phyloP scores from a whole-genome alignment of 2,888 invertebrate species.

The Dicycla oo region DNA sequence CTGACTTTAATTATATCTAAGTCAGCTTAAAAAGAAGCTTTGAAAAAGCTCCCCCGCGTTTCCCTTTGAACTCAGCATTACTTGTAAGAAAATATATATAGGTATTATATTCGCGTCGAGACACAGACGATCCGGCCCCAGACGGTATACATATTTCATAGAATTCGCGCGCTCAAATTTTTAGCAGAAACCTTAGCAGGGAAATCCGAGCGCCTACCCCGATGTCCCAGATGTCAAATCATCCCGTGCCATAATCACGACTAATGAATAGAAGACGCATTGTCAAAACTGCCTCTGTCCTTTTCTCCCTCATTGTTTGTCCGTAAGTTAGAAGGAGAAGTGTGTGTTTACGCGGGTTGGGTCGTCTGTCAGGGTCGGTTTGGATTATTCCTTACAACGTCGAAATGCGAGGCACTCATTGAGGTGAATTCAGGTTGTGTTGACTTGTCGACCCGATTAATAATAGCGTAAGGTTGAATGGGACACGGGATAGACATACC shows the following conservation, averaged over 20 bases:
- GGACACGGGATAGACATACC: conserved; percentile 44
- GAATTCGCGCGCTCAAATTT: conserved; percentile 81
- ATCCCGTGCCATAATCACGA: conserved; percentile 86
- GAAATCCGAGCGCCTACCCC: conserved; percentile 84
- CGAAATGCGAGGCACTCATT: conserved; percentile 88
- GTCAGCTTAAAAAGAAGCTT: conserved; percentile 56
- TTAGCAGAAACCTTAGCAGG: conserved; percentile 84
- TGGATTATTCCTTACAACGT: conserved; percentile 89
- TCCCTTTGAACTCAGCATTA: conserved; percentile 60
- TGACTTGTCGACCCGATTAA: conserved; percentile 87
- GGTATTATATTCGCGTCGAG: conserved; percentile 43
- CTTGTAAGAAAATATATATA: conserved; percentile 56
- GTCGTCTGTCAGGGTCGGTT: conserved; percentile 80
- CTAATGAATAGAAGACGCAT: conserved; percentile 88
- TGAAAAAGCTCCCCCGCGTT: conserved; percentile 44
- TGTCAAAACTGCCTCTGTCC: conserved; percentile 79
- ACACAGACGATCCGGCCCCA: conserved; percentile 57
- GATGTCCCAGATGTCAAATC: conserved; percentile 88
- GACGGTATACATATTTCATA: conserved; percentile 78
- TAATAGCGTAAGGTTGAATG: conserved; percentile 79
- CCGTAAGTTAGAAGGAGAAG: conserved; percentile 79
- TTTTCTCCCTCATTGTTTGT: conserved; percentile 72
- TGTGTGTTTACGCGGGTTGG: conserved; percentile 74
- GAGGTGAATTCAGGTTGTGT: conserved; percentile 86
- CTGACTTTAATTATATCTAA: conserved; percentile 55